Evolutionary conservation across 1,140 invertebrate species (phyloP), one percentile per base, ranked within the genome.

Genomic region (Helicoverpa armigera): DNA sequence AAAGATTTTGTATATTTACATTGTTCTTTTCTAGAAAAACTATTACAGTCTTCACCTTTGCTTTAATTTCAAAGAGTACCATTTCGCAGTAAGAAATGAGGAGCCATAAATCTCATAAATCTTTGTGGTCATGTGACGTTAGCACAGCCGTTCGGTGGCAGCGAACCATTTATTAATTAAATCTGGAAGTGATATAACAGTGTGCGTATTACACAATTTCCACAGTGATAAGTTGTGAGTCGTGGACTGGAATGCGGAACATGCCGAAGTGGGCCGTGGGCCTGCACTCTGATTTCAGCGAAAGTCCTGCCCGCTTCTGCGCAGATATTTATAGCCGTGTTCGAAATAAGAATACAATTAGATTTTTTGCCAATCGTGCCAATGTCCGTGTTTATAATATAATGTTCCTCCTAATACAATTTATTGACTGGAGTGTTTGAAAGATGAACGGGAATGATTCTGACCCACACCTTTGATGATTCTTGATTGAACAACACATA

Each of bases 321-420:
- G 75, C 81, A 51, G 67, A 29, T 89, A 90, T 88, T 86, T 87
- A 84, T 88, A 90, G 84, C 81, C 50, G 74, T 54, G 74, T 85
- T 87, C 78, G 80, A 87, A 88, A 89, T 86, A 88, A 82, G 88
- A 88, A 89, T 86, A 88, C 74, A 82, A 86, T 82, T 82, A 67
- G 84, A 79, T 87, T 91, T 89, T 87, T 63, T 85, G 86, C 85
- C 86, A 89, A 89, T 85, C 86, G 83, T 91, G 86, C 86, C 85
- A 86, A 79, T 69, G 85, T 86, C 73, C 78, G 81, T 54, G 77
- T 87, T 86, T 88, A 86, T 90, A 84, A 82, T 83, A 67, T 18
- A 69, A 83, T 82, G 81, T 80, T 81, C 74, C 81, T 83, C 50
- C 54, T 85, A 88, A 90, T 89, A 89, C 82, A 90, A 83, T 85